Conservation (phyloP, 2,888 invertebrate genomes). For the Drosophila buzzatii region DNA sequence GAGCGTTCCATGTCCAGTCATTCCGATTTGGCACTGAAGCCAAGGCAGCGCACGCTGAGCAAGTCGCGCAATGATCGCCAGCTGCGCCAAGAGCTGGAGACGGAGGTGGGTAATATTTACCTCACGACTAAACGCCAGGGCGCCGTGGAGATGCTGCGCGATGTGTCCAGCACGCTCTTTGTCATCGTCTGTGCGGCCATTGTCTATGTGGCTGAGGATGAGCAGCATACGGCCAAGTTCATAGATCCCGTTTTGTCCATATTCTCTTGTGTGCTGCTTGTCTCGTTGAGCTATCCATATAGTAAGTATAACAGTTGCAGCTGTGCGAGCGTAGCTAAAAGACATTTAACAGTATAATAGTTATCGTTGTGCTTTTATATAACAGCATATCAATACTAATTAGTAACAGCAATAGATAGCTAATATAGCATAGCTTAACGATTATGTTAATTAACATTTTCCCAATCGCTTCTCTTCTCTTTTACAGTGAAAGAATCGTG, state of each 20-base stretch:
- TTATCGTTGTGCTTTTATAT: neutral
- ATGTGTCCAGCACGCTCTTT: conserved; percentile 89
- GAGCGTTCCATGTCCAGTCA: conserved; percentile 85
- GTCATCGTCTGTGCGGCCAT: conserved; percentile 89
- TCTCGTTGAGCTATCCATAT: conserved; percentile 92
- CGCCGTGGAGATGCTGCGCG: conserved; percentile 87
- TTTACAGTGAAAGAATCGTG: conserved; percentile 94
- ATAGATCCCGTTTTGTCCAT: conserved; percentile 92
- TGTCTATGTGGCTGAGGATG: conserved; percentile 87
- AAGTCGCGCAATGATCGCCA: conserved; percentile 81
- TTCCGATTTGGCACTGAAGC: conserved; percentile 68
- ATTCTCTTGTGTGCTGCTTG: conserved; percentile 89
- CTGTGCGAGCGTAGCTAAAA: neutral
- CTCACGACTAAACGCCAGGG: conserved; percentile 86
- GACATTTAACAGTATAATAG: neutral
- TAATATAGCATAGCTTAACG: neutral
- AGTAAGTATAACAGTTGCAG: conserved; percentile 86
- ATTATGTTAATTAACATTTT: conserved; percentile 7
- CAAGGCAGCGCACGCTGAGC: conserved; percentile 86
- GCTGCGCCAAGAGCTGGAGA: conserved; percentile 67
- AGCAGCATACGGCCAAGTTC: conserved; percentile 88
- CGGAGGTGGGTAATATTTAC: conserved; percentile 63
- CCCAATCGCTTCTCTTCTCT: conserved; percentile 69
- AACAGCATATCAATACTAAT: neutral
- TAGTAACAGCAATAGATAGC: neutral